Base-by-base conservation (phyloP, 2,888 invertebrate genomes). In the Ophion costatus region DNA sequence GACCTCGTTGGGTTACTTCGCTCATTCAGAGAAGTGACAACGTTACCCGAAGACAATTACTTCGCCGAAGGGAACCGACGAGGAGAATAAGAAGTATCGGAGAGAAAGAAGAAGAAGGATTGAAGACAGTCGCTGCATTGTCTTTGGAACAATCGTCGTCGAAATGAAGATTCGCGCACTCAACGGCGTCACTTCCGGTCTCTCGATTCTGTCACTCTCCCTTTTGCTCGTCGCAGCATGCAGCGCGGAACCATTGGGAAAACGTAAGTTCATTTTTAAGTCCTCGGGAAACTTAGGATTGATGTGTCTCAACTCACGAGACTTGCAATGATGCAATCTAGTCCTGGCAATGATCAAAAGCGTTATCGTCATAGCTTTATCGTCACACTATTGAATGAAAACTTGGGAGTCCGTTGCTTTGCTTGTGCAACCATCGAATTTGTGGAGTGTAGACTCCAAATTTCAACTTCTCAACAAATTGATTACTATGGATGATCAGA, bases 231-330 rank as follows among this genome's bases (percentile, higher is more conserved):
- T 91, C 64, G 73, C 88, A 7, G 88, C 86, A 42, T 84, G 87
- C 75, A 78, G 84, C 76, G 85, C 86, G 45, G 89, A 89, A 74
- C 88, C 87, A 79, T 83, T 89, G 22, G 91, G 90, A 9, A 92
- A 90, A 83, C 90, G 92, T 92, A 85, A 92, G 92, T 89, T 59
- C 24, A 56, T 67, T 9, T 74, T 80, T 45, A 1, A 10, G 17
- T 20, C 11, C 11, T 57, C 17, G 17, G 29, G 17, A 4, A 24
- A 4, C 24, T 14, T 69, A 24, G 24, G 10, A 22, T 51, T 69
- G 17, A 64, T 64, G 14, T 17, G 5, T 17, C 51, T 11, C 17
- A 2, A 51, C 5, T 38, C 17, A 51, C 51, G 17, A 17, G 51
- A 0, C 4, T 51, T 51, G 38, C 38, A 38, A 38, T 38, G 38